These are phyloP conservation scores for Erinaceus europaeus DNA, from an alignment of 2,113 vertebrate species.

Conservation along the genomic window DNA sequence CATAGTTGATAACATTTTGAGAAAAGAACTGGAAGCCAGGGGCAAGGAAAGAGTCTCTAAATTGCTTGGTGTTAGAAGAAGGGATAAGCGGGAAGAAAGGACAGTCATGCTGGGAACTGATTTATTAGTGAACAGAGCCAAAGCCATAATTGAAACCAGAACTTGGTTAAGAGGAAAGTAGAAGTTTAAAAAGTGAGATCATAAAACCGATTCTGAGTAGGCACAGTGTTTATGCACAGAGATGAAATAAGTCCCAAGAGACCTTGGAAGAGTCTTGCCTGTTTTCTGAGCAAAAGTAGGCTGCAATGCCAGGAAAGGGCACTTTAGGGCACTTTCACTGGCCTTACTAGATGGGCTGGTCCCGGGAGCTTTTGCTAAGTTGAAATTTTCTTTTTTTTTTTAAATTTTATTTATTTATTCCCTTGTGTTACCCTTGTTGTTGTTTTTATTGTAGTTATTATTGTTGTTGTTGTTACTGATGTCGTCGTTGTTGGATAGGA, in stretches of 20 bases:
- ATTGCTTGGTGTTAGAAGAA: not conserved
- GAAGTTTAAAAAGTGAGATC: slow-evolving; percentile 57
- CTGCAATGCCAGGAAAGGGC: not conserved
- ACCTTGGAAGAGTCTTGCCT: not conserved
- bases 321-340: not conserved
- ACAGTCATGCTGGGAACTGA: accelerated
- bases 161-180: not conserved
- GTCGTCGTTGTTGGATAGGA: too few relatives aligned
- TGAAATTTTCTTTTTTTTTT: slow-evolving; percentile 14
- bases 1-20: not conserved
- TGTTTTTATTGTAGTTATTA: too few relatives aligned
- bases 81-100: not conserved
- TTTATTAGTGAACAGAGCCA: not conserved
- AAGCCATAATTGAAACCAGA: slow-evolving; percentile 44
- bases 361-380: not conserved
- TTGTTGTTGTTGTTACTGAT: too few relatives aligned
- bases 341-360: not conserved
- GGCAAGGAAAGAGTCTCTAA: not conserved
- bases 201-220: slow-evolving; percentile 21
- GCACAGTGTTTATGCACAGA: not conserved
- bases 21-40: not conserved
- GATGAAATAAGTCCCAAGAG: not conserved
- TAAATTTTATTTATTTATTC: too few relatives aligned
- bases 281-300: not conserved
- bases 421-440: too few relatives aligned